Percentiles rank a stretch among this genome's conserved stretches.
These are phyloP conservation scores for Nylanderia fulva DNA, from an alignment of 1,140 invertebrate genomes.

Conservation along the genomic window DNA sequence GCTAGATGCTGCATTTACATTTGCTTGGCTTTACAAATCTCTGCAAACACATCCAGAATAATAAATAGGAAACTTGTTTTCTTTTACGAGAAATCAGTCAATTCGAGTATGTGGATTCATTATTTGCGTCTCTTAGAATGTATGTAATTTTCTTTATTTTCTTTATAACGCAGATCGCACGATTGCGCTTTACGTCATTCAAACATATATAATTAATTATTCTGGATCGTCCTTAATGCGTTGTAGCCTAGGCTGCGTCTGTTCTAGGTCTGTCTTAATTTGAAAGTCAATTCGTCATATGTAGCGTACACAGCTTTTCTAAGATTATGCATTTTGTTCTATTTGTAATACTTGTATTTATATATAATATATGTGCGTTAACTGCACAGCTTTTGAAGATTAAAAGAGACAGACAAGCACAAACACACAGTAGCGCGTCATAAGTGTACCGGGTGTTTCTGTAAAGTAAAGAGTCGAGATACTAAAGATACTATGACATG, in stretches of 20 bases:
- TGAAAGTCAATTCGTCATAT: conserved; percentile 67
- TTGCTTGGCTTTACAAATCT: conserved; percentile 70
- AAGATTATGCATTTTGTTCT: conserved; percentile 65
- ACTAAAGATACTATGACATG: conserved; percentile 40
- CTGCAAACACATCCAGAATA: conserved; percentile 83
- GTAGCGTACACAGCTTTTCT: conserved; percentile 48
- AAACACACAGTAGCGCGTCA: conserved; percentile 85
- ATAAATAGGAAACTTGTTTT: conserved; percentile 79
- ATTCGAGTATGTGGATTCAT: conserved; percentile 47
- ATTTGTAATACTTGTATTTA: conserved; percentile 51
- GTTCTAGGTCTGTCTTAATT: conserved; percentile 86
- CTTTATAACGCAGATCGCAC: conserved; percentile 65
- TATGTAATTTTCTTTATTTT: conserved; percentile 76
- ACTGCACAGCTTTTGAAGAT: conserved; percentile 73
- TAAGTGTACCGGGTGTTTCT: conserved; percentile 85
- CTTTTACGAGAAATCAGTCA: conserved; percentile 27
- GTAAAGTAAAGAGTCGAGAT: conserved; percentile 53
- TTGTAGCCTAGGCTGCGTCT: conserved; percentile 85
- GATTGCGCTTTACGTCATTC: conserved; percentile 60
- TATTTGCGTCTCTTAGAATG: conserved; percentile 51
- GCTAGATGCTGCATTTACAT: conserved; percentile 76
- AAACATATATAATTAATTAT: conserved; percentile 81
- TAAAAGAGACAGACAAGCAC: conserved; percentile 85
- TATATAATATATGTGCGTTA: conserved; percentile 61
- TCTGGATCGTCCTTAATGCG: conserved; percentile 83